These are phyloP conservation scores for Orgyia antiqua DNA, from an alignment of 2,888 invertebrate species.

Conservation along the genomic window DNA sequence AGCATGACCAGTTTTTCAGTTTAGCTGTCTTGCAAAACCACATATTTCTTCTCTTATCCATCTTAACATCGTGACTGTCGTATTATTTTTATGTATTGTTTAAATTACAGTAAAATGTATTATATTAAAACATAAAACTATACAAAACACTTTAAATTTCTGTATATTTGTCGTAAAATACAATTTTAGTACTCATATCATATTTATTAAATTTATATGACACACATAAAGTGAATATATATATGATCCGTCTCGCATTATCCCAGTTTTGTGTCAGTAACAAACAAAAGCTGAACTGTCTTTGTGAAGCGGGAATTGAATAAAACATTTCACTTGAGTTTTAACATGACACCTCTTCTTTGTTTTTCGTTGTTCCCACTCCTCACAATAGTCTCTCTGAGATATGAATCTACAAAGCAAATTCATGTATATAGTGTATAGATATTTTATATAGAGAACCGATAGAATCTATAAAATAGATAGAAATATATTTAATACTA, in stretches of 20 bases:
- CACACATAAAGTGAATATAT: slow-evolving; percentile 21
- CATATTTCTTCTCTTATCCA: too few species aligned
- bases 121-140: too few species aligned
- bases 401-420: slow-evolving; percentile 16
- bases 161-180: too few species aligned
- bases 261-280: slow-evolving; percentile 37
- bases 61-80: too few species aligned
- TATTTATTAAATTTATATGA: slow-evolving; percentile 20
- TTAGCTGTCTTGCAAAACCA: too few species aligned
- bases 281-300: slow-evolving; percentile 48
- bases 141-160: too few species aligned
- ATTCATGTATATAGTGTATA: neutral
- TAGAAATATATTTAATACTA: too few species aligned
- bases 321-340: slow-evolving; percentile 60
- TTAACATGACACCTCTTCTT: slow-evolving; percentile 57
- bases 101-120: too few species aligned
- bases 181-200: neutral
- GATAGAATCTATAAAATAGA: too few species aligned
- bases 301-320: slow-evolving; percentile 45
- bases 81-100: too few species aligned
- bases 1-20: too few species aligned
- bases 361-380: slow-evolving; percentile 40
- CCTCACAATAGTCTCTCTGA: slow-evolving; percentile 24
- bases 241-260: slow-evolving; percentile 26
- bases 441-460: too few species aligned